Conservation (phyloP, 2,797 vertebrate species). For the Poecile montanus region DNA sequence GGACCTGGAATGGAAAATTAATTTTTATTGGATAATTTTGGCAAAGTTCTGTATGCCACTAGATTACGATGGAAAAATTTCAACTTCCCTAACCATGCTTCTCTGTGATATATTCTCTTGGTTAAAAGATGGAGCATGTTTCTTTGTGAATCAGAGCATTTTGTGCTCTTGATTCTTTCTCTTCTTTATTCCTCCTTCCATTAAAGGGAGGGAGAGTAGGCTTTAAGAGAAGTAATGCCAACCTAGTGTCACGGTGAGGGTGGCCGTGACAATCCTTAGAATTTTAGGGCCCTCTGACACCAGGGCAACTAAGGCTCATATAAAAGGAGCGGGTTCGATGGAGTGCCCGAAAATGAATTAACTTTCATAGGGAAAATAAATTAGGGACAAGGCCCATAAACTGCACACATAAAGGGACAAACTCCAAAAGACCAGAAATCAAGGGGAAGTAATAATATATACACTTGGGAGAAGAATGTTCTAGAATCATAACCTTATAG, state of each 20-base stretch:
- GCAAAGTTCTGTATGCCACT: not conserved
- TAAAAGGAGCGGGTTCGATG: too few relatives aligned
- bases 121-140: not conserved
- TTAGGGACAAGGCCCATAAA: too few relatives aligned
- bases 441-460: too few relatives aligned
- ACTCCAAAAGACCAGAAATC: too few relatives aligned
- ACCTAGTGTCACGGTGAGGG: not conserved
- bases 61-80: slow-evolving; percentile 8
- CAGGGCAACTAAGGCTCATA: too few relatives aligned
- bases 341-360: too few relatives aligned
- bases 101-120: not conserved
- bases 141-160: not conserved
- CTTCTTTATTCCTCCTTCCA: not conserved
- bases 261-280: too few relatives aligned
- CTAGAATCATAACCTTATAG: too few relatives aligned
- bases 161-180: not conserved
- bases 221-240: not conserved
- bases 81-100: not conserved
- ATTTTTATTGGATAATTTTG: slow-evolving; percentile 22
- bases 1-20: slow-evolving; percentile 16
- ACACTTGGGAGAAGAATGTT: too few relatives aligned
- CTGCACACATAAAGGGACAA: too few relatives aligned
- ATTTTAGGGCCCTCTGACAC: too few relatives aligned
- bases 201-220: not conserved
- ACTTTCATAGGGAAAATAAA: too few relatives aligned